Base-by-base conservation (phyloP, 1,140 invertebrate genomes). In the Caenorhabditis inopinata region DNA sequence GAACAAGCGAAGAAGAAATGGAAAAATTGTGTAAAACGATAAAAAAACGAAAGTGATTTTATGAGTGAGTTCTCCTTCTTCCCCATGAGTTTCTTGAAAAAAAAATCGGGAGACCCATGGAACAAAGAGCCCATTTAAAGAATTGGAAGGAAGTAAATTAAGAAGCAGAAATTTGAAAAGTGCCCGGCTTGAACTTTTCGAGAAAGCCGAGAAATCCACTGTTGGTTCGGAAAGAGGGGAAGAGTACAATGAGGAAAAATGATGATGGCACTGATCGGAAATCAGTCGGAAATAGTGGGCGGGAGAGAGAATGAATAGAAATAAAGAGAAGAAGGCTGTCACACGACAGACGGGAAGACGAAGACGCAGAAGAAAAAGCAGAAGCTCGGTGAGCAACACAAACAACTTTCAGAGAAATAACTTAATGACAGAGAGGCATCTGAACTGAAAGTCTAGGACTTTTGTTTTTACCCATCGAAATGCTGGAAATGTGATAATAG, bases 261-360 rank as follows among this genome's bases (percentile, higher is more conserved):
- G 58, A 68, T 68, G 58, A 68, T 68, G 58, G 58, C 58, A 68
- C 32, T 68, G 58, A 68, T 68, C 58, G 58, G 58, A 68, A 68
- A 68, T 68, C 58, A 68, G 58, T 68, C 58, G 58, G 58, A 68
- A 68, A 68, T 68, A 68, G 58, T 68, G 58, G 58, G 58, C 58
- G 58, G 58, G 58, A 42, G 23, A 42, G 58, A 68, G 58, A 23
- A 68, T n/a, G 27, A 68, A 68, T 16, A 68, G 58, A 68, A 68
- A 11, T 11, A 68, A 32, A 68, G 51, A 68, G 51, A 58, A 68
- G n/a, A 68, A 68, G 12, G 32, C 38, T 68, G 58, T 68, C 32
- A 68, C 32, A 68, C 32, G 58, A 68, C 58, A 68, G 58, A 68
- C 29, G 58, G 38, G 58, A 35, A 68, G 51, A 58, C 29, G 25